Base-by-base conservation (phyloP, 2,113 vertebrate species). In the Hoplias malabaricus region DNA sequence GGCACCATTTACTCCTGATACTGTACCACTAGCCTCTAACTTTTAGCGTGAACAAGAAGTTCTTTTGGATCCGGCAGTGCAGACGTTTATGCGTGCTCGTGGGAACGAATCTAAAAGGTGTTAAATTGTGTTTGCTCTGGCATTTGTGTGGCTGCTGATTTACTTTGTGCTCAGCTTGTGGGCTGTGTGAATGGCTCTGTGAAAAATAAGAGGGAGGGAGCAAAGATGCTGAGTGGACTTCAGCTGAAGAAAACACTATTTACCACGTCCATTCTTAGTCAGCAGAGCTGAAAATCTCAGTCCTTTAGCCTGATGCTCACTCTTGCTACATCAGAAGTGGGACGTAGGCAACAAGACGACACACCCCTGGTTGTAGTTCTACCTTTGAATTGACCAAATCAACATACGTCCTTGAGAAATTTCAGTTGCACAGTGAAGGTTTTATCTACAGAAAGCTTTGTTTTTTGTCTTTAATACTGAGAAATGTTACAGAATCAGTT, bases 271-370 rank as follows among this genome's bases (percentile, higher is more conserved):
- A 0, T 42, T 23, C 50, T 73, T 53, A 11, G 46, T 62, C 29
- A n/a, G 57, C 69, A 40, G 57, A 74, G 42, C 40, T 62, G 71
- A 43, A 75, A 75, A 66, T 75, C 57, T 63, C 72, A 75, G 61
- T 65, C 42, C 43, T 62, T 74, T 40, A 50, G 19, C 57, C 10
- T 34, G 40, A 50, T 14, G 21, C 8, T 36, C 1, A 36, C 29
- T 63, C 40, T n/a, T 31, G 23, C 56, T 14, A 34, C 6, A 10
- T 19, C 34, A 50, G 43, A 34, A 34, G 8, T 38, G 36, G 25
- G 34, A 7, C 48, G 63, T 65, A 23, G 13, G 19, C 73, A 27
- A 74, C 8, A 21, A 19, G 27, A 36, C 40, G 34, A 25, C 6
- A 73, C 42, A 9, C 31, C 34, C 2, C 3, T 73, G 31, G 23